Conservation (phyloP, 2,797 vertebrate species). For the Tenualosa ilisha region DNA sequence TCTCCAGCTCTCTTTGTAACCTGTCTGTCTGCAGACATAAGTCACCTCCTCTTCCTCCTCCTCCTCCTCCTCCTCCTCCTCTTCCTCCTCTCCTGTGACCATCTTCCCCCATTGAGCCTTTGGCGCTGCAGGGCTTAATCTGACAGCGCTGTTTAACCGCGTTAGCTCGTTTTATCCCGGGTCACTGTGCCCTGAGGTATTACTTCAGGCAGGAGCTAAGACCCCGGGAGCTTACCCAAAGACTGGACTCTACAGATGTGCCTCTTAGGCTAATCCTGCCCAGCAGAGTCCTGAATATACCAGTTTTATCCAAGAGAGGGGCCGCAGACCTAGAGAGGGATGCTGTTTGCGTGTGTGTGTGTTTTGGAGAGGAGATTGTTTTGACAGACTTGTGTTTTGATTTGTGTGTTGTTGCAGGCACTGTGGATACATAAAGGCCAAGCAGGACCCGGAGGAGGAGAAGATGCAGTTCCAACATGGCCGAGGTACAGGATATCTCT, state of each 20-base stretch:
- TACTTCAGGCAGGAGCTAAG: background rate
- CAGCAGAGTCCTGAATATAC: background rate
- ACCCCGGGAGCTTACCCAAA: background rate
- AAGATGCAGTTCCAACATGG: slow-evolving; percentile 86
- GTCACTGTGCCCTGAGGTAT: background rate
- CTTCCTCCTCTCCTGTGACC: too few species aligned
- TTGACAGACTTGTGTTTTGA: slow-evolving; percentile 35
- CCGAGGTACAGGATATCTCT: slow-evolving; percentile 65
- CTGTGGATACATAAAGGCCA: slow-evolving; percentile 85
- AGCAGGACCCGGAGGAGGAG: slow-evolving; percentile 84
- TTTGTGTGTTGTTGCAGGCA: slow-evolving; percentile 66
- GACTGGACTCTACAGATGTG: slow-evolving; percentile 6
- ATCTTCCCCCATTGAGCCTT: too few species aligned
- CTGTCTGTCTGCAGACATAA: too few species aligned
- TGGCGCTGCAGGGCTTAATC: slow-evolving; percentile 5
- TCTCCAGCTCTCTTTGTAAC: background rate
- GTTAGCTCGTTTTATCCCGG: slow-evolving; percentile 2
- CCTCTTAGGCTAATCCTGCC: background rate
- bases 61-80: too few species aligned
- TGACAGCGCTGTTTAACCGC: background rate
- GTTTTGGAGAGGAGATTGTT: background rate
- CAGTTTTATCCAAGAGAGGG: background rate
- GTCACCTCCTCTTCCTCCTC: too few species aligned
- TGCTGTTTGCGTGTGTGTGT: background rate
- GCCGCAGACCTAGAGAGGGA: background rate